phyloP scores from a whole-genome alignment of 2,113 vertebrate genomes.

The Stegostoma tigrinum region DNA sequence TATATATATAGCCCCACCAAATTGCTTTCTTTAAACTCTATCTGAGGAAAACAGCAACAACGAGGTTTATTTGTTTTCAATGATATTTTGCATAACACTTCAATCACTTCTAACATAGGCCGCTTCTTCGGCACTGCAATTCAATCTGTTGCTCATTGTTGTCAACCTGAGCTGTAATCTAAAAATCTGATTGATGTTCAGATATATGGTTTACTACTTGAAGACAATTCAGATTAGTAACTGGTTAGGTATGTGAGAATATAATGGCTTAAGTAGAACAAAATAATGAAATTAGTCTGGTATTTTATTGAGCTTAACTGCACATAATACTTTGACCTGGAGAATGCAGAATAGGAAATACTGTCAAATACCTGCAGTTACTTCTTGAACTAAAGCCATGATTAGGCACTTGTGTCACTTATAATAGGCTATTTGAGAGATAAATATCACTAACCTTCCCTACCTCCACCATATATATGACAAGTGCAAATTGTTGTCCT shows the following conservation, averaged over 20 bases:
- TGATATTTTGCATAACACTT: not conserved
- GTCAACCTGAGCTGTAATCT: not conserved
- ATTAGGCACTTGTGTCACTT: not conserved
- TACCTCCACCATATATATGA: not conserved
- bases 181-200: not conserved
- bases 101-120: not conserved
- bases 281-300: not conserved
- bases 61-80: not conserved
- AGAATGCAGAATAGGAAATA: not conserved
- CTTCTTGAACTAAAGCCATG: not conserved
- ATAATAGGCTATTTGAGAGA: not conserved
- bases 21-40: not conserved
- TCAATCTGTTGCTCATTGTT: not conserved
- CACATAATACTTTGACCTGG: not conserved
- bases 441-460: not conserved
- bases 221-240: not conserved
- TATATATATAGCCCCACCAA: not conserved
- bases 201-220: not conserved
- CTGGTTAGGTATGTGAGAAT: not conserved
- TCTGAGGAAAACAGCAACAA: not conserved
- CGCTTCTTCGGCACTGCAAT: not conserved
- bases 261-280: not conserved
- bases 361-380: not conserved
- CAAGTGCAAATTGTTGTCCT: not conserved
- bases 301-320: not conserved